phyloP scores from a whole-genome alignment of 1,140 invertebrate species.

The Nilaparvata lugens region DNA sequence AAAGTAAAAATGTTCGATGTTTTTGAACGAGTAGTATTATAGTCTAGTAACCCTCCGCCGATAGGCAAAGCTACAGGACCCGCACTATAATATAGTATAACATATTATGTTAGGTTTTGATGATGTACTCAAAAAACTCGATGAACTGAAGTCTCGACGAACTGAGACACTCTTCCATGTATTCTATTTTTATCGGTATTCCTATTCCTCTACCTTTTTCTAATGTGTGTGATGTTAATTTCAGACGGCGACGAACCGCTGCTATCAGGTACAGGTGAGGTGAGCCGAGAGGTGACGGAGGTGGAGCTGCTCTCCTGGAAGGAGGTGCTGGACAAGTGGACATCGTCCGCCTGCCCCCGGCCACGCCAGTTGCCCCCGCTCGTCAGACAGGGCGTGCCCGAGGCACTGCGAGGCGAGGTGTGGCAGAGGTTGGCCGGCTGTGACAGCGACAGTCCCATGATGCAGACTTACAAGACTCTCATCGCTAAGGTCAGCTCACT shows the following conservation, averaged over 20 bases:
- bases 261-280: slow-evolving; percentile 89
- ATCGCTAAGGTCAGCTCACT: slow-evolving; percentile 83
- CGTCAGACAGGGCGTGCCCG: slow-evolving; percentile 86
- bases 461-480: slow-evolving; percentile 84
- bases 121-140: too few species aligned
- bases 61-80: too few species aligned
- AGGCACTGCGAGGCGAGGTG: slow-evolving; percentile 91
- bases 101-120: too few species aligned
- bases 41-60: too few species aligned
- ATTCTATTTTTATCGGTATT: neutral
- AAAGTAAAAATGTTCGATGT: neutral
- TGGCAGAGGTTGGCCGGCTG: slow-evolving; percentile 91
- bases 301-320: slow-evolving; percentile 88
- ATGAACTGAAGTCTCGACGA: too few species aligned
- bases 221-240: slow-evolving; percentile 2
- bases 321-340: slow-evolving; percentile 77
- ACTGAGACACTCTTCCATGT: too few species aligned
- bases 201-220: neutral
- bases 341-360: slow-evolving; percentile 51
- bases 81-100: too few species aligned
- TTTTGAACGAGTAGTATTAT: too few species aligned
- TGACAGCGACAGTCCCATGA: slow-evolving; percentile 71
- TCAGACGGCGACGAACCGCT: slow-evolving; percentile 90
- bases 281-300: slow-evolving; percentile 92
- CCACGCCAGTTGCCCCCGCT: slow-evolving; percentile 67